Conservation (phyloP, 2,888 invertebrate genomes). For the Caenorhabditis sinica region DNA sequence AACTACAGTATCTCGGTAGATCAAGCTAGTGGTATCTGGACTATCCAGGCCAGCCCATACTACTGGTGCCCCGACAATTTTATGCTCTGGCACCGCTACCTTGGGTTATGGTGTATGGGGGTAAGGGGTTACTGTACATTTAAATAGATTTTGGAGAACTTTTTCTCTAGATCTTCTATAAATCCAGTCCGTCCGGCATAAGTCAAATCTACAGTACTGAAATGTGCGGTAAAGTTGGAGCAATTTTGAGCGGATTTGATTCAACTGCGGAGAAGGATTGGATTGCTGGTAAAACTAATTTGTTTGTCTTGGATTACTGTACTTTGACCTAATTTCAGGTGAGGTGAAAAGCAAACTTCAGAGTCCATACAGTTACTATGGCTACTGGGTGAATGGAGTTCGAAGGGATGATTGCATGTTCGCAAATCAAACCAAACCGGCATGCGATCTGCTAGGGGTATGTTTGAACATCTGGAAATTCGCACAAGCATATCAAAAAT, state of each 20-base stretch:
- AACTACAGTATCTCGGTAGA: conserved; percentile 16
- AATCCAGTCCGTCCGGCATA: background rate
- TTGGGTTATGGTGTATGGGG: conserved; percentile 32
- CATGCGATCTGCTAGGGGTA: background rate
- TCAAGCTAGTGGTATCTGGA: background rate
- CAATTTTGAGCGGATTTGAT: background rate
- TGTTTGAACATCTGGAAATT: no score
- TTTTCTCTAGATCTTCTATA: background rate
- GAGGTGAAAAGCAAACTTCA: background rate
- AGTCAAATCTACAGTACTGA: background rate
- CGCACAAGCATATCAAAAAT: no score
- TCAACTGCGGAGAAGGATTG: background rate
- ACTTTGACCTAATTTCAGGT: background rate
- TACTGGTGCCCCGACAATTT: background rate
- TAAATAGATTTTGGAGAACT: background rate
- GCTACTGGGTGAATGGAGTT: conserved; percentile 1
- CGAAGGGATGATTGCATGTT: background rate
- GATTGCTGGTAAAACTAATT: background rate
- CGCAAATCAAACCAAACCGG: background rate
- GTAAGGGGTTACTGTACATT: background rate
- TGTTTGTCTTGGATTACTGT: background rate
- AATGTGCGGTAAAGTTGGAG: background rate
- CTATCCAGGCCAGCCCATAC: background rate
- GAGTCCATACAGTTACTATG: background rate
- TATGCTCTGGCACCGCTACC: background rate